Conservation (phyloP, 2,797 vertebrate genomes). For the Alfaro cultratus region DNA sequence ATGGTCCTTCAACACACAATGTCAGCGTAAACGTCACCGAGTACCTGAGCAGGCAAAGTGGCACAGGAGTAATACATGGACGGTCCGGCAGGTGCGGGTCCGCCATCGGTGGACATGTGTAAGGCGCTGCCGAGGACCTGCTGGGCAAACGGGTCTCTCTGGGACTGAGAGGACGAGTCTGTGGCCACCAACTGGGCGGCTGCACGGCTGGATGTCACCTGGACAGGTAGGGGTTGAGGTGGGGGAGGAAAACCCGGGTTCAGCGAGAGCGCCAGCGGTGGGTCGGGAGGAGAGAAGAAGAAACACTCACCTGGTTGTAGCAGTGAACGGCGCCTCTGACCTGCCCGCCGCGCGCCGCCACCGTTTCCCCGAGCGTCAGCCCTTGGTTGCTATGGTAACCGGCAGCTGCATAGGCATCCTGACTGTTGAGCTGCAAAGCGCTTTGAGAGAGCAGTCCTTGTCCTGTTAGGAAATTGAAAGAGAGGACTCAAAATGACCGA, state of each 20-base stretch:
- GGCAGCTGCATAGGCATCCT: conserved; percentile 93
- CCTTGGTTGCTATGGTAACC: conserved; percentile 99
- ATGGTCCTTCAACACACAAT: too few species aligned
- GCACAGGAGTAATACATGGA: conserved; percentile 93
- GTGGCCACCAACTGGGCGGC: conserved; percentile 84
- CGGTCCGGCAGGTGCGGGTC: conserved; percentile 66
- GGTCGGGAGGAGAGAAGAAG: neutral
- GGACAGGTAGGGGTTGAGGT: conserved; percentile 11
- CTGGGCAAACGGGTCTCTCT: conserved; percentile 90
- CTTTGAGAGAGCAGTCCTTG: conserved; percentile 97
- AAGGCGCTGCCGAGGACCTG: conserved; percentile 93
- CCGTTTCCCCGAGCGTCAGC: conserved; percentile 90
- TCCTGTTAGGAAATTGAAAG: conserved; percentile 76
- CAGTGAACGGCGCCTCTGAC: conserved; percentile 89
- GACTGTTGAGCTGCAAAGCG: conserved; percentile 94
- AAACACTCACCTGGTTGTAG: conserved; percentile 81
- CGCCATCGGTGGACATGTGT: conserved; percentile 90
- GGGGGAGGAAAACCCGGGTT: conserved; percentile 1
- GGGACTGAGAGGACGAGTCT: conserved; percentile 84
- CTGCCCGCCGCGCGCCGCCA: conserved; percentile 84
- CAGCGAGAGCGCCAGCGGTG: neutral
- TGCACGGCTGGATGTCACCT: conserved; percentile 89
- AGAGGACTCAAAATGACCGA: neutral
- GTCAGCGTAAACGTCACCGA: neutral
- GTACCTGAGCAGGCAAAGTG: conserved; percentile 91